phyloP scores from a whole-genome alignment of 2,113 vertebrate species.

The Enhydra lutris region DNA sequence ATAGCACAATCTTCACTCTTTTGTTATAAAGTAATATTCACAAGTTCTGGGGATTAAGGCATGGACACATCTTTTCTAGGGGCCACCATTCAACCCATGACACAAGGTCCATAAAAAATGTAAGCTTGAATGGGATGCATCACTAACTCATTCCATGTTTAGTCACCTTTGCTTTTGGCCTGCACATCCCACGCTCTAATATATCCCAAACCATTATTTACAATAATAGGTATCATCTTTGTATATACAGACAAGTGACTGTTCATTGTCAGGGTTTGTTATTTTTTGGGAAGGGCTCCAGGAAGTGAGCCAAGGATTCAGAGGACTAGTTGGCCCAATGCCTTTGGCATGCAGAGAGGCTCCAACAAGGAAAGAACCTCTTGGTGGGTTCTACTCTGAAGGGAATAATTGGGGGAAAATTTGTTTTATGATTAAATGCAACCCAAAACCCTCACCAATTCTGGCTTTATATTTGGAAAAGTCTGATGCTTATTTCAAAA shows the following conservation, averaged over 20 bases:
- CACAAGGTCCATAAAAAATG: background rate
- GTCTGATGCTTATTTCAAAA: slow-evolving; percentile 10
- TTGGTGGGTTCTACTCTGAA: background rate
- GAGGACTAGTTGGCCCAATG: background rate
- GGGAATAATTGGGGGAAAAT: background rate
- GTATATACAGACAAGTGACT: background rate
- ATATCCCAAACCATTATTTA: background rate
- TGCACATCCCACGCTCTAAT: background rate
- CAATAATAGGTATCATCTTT: background rate
- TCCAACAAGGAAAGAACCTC: background rate
- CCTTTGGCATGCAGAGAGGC: background rate
- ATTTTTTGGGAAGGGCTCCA: background rate
- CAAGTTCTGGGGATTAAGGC: background rate
- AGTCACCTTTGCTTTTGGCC: background rate
- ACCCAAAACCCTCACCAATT: background rate
- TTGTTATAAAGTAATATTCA: background rate
- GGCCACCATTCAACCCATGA: background rate
- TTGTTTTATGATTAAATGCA: background rate
- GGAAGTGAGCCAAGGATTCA: background rate
- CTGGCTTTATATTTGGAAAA: slow-evolving; percentile 11
- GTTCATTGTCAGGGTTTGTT: background rate
- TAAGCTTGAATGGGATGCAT: background rate
- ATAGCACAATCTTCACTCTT: background rate
- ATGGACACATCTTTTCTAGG: background rate
- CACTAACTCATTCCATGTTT: background rate